phyloP scores from a whole-genome alignment of 2,888 invertebrate genomes.

The Syritta pipiens region DNA sequence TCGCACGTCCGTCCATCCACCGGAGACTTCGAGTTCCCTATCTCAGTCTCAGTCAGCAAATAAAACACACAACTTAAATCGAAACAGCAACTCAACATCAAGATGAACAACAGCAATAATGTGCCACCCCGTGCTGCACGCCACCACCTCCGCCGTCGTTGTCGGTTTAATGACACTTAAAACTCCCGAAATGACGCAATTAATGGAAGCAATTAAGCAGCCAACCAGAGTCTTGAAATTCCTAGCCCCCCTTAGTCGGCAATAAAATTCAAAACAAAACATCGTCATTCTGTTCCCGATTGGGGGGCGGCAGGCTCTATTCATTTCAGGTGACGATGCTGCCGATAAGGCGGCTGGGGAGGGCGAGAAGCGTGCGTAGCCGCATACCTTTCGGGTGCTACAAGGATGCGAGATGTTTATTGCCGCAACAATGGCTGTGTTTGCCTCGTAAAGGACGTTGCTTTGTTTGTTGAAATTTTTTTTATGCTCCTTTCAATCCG shows the following conservation, averaged over 20 bases:
- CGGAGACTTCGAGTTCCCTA: too few species aligned
- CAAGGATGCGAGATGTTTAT: slow-evolving; percentile 55
- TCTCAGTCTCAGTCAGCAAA: too few species aligned
- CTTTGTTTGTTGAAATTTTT: background rate
- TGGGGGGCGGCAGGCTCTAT: background rate
- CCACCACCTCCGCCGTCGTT: background rate
- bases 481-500: background rate
- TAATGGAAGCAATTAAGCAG: slow-evolving; percentile 61
- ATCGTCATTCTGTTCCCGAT: slow-evolving; percentile 29
- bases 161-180: slow-evolving; percentile 47
- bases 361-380: too few species aligned
- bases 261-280: slow-evolving; percentile 58
- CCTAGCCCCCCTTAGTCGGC: slow-evolving; percentile 18
- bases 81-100: slow-evolving; percentile 34
- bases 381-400: background rate
- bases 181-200: slow-evolving; percentile 53
- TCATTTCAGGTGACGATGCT: slow-evolving; percentile 45
- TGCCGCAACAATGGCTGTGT: slow-evolving; percentile 29
- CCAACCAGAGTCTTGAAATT: slow-evolving; percentile 53
- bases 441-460: slow-evolving; percentile 12
- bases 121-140: background rate
- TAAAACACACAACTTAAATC: slow-evolving; percentile 35
- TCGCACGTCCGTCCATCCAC: slow-evolving; percentile 1
- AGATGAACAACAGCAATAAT: slow-evolving; percentile 32
- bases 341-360: too few species aligned